Conservation (phyloP, 2,888 invertebrate species). For the Cepaea hortensis region DNA sequence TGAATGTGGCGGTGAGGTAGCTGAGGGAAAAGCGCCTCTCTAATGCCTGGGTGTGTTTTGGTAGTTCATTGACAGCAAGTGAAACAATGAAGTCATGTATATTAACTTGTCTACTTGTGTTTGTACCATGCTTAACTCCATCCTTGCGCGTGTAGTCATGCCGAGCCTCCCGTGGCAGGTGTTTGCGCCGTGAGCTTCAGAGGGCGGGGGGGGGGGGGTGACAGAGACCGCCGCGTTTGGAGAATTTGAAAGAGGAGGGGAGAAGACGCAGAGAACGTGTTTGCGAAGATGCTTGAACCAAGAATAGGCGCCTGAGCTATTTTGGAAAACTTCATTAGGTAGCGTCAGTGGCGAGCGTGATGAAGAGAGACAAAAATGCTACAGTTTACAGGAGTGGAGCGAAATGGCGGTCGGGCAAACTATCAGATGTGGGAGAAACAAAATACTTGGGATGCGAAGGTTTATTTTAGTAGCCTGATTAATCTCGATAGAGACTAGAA, state of each 20-base stretch:
- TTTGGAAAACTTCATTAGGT: slow-evolving; percentile 32
- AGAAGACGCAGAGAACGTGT: neutral
- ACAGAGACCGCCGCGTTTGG: neutral
- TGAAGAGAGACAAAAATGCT: neutral
- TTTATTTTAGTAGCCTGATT: neutral
- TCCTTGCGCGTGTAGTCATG: too few species aligned
- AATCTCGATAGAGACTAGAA: neutral
- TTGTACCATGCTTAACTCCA: too few species aligned
- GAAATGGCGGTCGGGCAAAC: neutral
- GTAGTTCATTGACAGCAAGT: too few species aligned
- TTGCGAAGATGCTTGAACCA: slow-evolving; percentile 12
- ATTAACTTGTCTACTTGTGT: too few species aligned
- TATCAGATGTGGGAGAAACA: neutral
- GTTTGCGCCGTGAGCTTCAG: too few species aligned
- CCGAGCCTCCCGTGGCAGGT: too few species aligned
- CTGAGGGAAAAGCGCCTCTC: too few species aligned
- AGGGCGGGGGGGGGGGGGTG: neutral
- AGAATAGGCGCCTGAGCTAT: slow-evolving; percentile 32
- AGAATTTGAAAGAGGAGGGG: neutral
- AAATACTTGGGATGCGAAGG: slow-evolving; percentile 6
- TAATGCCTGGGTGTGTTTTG: too few species aligned
- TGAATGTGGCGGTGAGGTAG: too few species aligned
- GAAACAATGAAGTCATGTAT: too few species aligned
- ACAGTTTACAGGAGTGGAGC: slow-evolving; percentile 10
- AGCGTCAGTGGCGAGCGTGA: slow-evolving; percentile 8